Conservation (phyloP, 1,140 invertebrate species). For the Drosophila orena region DNA sequence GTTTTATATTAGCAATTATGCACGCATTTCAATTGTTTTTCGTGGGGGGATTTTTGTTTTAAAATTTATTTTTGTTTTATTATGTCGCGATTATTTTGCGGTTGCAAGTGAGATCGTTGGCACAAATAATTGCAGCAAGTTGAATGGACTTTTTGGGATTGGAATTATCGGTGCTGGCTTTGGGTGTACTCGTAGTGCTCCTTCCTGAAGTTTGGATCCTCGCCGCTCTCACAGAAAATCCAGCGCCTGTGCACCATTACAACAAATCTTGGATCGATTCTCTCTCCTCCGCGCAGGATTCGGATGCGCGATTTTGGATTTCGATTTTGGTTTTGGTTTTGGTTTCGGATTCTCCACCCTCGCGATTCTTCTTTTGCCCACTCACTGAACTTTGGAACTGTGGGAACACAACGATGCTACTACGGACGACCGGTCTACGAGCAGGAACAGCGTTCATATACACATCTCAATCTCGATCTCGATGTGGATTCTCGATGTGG, state of each 20-base stretch:
- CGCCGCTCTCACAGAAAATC: conserved; percentile 48
- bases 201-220: conserved; percentile 49
- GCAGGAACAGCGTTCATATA: conserved; percentile 47
- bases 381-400: conserved; percentile 31
- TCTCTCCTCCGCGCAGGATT: conserved; percentile 16
- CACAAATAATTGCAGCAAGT: conserved; percentile 52
- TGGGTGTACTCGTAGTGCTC: conserved; percentile 70
- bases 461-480: conserved; percentile 22
- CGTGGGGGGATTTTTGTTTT: not conserved
- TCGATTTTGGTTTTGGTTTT: not conserved
- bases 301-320: not conserved
- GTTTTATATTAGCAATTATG: conserved; percentile 22
- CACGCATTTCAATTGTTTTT: conserved; percentile 47
- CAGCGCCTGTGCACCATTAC: conserved; percentile 63
- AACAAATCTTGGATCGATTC: conserved; percentile 38
- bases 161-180: conserved; percentile 62
- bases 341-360: not conserved
- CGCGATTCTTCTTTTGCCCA: not conserved
- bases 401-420: conserved; percentile 31
- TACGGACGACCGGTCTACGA: conserved; percentile 43
- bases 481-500: conserved; percentile 2
- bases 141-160: conserved; percentile 56
- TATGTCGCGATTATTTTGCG: conserved; percentile 32
- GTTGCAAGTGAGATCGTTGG: conserved; percentile 41
- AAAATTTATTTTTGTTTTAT: conserved; percentile 11